Conservation (phyloP, 2,113 vertebrate species). For the Hemibagrus wyckioides region DNA sequence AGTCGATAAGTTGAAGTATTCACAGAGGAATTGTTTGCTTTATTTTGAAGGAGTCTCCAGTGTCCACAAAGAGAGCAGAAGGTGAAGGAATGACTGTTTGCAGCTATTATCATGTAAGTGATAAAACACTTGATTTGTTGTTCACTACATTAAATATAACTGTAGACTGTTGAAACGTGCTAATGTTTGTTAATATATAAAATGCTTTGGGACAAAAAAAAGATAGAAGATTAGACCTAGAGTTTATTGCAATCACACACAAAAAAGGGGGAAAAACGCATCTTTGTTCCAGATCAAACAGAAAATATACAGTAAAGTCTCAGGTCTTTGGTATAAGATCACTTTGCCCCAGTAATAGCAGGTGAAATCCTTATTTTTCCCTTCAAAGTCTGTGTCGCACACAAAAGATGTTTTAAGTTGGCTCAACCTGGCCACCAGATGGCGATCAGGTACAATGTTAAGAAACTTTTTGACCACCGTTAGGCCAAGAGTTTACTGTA, state of each 20-base stretch:
- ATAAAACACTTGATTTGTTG: not conserved
- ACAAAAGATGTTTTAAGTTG: no score
- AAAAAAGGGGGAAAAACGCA: not conserved
- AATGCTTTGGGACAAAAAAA: not conserved
- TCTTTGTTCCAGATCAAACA: not conserved
- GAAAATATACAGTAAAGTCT: not conserved
- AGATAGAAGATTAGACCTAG: not conserved
- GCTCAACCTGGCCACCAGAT: slow-evolving; percentile 8
- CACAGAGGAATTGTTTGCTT: not conserved
- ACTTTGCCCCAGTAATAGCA: not conserved
- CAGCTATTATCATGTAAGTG: not conserved
- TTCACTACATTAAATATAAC: not conserved
- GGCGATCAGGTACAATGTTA: not conserved
- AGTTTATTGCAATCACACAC: no score
- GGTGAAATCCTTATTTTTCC: not conserved
- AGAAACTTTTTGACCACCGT: not conserved
- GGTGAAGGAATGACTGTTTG: not conserved
- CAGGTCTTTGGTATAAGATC: not conserved
- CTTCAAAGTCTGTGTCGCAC: not conserved
- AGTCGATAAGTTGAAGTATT: not conserved
- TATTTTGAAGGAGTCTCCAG: not conserved
- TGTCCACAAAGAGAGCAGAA: no score
- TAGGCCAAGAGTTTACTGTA: not conserved
- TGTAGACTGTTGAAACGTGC: not conserved
- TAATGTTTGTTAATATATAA: not conserved